These are phyloP conservation scores for Valencia hispanica DNA, from an alignment of 2,797 vertebrate species.

Conservation along the genomic window DNA sequence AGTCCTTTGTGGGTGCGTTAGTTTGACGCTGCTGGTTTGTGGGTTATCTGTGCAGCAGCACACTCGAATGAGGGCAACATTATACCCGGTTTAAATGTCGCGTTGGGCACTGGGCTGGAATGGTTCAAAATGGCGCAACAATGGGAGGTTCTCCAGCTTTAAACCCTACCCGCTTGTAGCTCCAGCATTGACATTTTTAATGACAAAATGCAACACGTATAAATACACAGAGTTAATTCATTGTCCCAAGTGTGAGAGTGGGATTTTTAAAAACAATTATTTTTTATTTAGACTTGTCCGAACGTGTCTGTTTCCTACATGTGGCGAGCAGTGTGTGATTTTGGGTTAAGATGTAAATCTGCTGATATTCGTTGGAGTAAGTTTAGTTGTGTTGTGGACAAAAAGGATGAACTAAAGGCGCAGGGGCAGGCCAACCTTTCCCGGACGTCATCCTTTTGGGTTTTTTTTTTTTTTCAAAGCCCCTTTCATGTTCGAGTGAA, in stretches of 20 bases:
- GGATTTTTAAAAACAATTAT: neutral
- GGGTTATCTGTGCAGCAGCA: constrained; percentile 51
- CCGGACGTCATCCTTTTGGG: constrained; percentile 53
- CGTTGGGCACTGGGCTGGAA: constrained; percentile 60
- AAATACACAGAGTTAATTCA: constrained; percentile 17
- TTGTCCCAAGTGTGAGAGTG: constrained; percentile 23
- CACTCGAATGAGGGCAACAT: constrained; percentile 44
- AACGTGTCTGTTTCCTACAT: constrained; percentile 5
- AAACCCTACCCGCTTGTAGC: constrained; percentile 44
- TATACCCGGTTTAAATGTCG: constrained; percentile 59
- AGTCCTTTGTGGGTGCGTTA: constrained; percentile 18
- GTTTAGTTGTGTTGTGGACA: constrained; percentile 63
- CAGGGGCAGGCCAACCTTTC: constrained; percentile 47
- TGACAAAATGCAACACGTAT: constrained; percentile 45
- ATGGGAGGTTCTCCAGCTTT: constrained; percentile 56
- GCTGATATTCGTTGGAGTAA: constrained; percentile 42
- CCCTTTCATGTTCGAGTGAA: constrained; percentile 37
- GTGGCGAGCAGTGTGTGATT: constrained; percentile 33
- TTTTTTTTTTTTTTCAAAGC: constrained; percentile 26
- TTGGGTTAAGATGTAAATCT: constrained; percentile 36
- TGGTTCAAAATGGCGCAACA: constrained; percentile 74
- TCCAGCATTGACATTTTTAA: constrained; percentile 55
- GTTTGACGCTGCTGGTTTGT: constrained; percentile 61
- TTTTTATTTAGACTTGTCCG: neutral
- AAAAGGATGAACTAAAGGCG: constrained; percentile 57